These are phyloP conservation scores for Drosophila siamana DNA, from an alignment of 2,888 invertebrate genomes.

Conservation along the genomic window DNA sequence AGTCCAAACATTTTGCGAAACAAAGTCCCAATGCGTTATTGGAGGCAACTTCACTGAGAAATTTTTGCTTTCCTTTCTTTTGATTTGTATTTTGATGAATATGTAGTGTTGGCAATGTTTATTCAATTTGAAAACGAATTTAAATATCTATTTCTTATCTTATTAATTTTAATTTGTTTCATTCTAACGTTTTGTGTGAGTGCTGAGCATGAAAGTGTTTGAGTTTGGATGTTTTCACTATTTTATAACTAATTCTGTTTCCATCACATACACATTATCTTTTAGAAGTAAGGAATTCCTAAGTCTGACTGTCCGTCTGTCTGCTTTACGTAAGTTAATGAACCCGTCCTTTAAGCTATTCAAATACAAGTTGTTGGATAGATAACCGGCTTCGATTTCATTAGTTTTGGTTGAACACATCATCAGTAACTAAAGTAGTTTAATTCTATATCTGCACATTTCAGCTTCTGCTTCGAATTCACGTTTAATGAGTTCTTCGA, in stretches of 20 bases:
- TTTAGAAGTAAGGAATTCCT: background rate
- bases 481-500: background rate
- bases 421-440: background rate
- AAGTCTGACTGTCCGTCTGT: constrained; percentile 13
- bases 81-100: background rate
- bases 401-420: background rate
- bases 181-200: background rate
- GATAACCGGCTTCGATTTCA: background rate
- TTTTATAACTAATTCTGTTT: background rate
- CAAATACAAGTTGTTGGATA: background rate
- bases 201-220: constrained; percentile 5
- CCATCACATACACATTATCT: background rate
- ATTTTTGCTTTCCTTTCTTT: background rate
- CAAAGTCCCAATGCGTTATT: constrained; percentile 18
- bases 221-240: background rate
- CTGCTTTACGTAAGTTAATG: background rate
- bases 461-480: constrained; percentile 1
- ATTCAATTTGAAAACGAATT: background rate
- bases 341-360: background rate
- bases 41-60: constrained; percentile 1
- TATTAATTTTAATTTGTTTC: background rate
- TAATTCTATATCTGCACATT: background rate
- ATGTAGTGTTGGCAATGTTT: too few relatives aligned
- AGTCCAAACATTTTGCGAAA: constrained; percentile 16
- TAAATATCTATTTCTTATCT: background rate